Percentiles rank a stretch among this genome's conserved stretches.
phyloP scores from a whole-genome alignment of 2,113 vertebrate species.

The Phyllostomus discolor region DNA sequence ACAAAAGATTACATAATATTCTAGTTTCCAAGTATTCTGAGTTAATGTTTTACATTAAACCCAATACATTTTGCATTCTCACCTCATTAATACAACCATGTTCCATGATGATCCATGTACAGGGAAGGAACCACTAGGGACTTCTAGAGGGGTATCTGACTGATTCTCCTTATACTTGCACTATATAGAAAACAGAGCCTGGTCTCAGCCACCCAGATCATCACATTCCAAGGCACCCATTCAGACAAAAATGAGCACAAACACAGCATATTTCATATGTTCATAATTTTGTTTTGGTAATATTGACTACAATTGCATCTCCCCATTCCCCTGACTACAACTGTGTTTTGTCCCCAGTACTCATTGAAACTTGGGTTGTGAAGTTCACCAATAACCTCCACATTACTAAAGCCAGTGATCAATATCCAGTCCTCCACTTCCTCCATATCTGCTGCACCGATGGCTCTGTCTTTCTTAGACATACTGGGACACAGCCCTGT shows the following conservation, averaged over 20 bases:
- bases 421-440: not conserved
- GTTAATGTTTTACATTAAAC: constrained; percentile 26
- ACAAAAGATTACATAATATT: not conserved
- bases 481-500: not conserved
- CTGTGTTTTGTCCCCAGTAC: not conserved
- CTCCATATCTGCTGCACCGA: accelerated
- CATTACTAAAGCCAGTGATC: not conserved
- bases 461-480: not conserved
- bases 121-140: not conserved
- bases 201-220: not conserved
- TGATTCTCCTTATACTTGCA: not conserved
- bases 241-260: not conserved
- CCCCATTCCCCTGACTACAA: not conserved
- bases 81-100: not conserved
- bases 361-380: not conserved
- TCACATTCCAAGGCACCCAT: not conserved
- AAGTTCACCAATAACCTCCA: not conserved
- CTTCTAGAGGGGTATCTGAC: not conserved
- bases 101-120: not conserved
- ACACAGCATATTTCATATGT: not conserved
- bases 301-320: not conserved
- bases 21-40: not conserved
- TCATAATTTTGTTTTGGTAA: not conserved
- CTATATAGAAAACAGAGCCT: not conserved
- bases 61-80: not conserved